Base-by-base conservation (phyloP, 30 jellyfish, hydroid and myxozoan species). In the Pelagia noctiluca region DNA sequence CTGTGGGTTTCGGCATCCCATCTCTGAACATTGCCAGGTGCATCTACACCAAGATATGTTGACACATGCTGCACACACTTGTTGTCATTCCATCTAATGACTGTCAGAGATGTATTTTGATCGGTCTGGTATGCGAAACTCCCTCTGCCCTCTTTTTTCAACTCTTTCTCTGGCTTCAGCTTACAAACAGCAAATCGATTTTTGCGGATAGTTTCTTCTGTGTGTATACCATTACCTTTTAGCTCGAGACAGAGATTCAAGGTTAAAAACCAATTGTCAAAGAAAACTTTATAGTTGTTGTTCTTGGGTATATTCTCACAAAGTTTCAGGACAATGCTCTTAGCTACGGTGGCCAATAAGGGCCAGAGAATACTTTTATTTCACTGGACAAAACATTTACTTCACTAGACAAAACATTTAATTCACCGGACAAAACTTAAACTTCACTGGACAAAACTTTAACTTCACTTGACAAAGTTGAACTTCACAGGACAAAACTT, bases 21-120 rank as follows among this genome's bases (percentile, higher is more conserved):
- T 5, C 84, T 29, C 34, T 33, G 34, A 36, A 76, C 13, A 13
- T 10, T 71, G 22, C 84, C 84, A n/a, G n/a, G n/a, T 34, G 74
- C 78, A 4, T 71, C 79, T 13, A 16, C 25, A 7, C 75, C 78
- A 65, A 60, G 31, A 65, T 65, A 28, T 21, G 78, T 22, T 10
- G 78, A 65, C 13, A 65, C 38, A 3, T 32, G 84, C 36, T 89
- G 97, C 0, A 88, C 96, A 4, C 85, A 74, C 72, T 63, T 89
- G 78, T 89, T 89, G 75, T 89, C 97, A 35, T 52, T 47, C 91
- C 96, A 82, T 74, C 68, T 82, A 23, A 82, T 91, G 72, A 89
- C 62, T 4, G 67, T 50, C 12, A 89, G 47, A 19, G 95, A 91
- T 24, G 89, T 30, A 34, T 57, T 36, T 30, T 50, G 66, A 68